phyloP scores from a whole-genome alignment of 1,140 invertebrate genomes.

The Brachionus sp. region DNA sequence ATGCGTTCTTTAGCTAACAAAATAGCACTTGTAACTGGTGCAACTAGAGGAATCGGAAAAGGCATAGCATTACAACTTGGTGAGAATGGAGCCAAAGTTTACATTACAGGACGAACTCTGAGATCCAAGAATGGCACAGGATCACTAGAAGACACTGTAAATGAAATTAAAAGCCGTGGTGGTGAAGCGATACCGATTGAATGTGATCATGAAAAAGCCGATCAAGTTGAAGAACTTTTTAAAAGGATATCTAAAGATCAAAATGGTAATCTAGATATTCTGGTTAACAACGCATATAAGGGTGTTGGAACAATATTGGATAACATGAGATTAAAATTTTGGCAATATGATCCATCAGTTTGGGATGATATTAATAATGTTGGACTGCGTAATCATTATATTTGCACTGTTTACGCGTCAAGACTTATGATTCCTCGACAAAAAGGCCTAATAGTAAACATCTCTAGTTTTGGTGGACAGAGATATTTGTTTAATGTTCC shows the following conservation, averaged over 20 bases:
- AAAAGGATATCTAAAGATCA: constrained; percentile 57
- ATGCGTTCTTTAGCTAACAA: constrained; percentile 51
- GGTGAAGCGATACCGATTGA: constrained; percentile 57
- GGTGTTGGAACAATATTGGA: constrained; percentile 51
- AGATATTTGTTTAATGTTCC: constrained; percentile 54
- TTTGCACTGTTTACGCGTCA: constrained; percentile 59
- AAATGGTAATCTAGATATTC: constrained; percentile 58
- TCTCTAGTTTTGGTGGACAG: constrained; percentile 60
- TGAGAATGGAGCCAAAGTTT: constrained; percentile 58
- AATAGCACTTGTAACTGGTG: constrained; percentile 59
- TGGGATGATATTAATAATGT: constrained; percentile 61
- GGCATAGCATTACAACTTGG: constrained; percentile 60
- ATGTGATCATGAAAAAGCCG: constrained; percentile 60
- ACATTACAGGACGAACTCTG: constrained; percentile 55
- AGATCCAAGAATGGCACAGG: constrained; percentile 47
- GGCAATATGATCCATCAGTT: constrained; percentile 23
- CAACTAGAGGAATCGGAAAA: constrained; percentile 58
- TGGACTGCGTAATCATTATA: constrained; percentile 60
- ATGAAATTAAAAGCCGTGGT: constrained; percentile 49
- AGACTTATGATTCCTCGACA: constrained; percentile 57
- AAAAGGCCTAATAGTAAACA: constrained; percentile 60
- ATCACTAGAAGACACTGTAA: constrained; percentile 50
- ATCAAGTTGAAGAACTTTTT: constrained; percentile 58
- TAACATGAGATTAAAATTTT: constrained; percentile 37
- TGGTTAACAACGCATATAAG: constrained; percentile 62